Evolutionary conservation across 2,797 vertebrate genomes (phyloP).

Genomic region (Argya squamiceps): DNA sequence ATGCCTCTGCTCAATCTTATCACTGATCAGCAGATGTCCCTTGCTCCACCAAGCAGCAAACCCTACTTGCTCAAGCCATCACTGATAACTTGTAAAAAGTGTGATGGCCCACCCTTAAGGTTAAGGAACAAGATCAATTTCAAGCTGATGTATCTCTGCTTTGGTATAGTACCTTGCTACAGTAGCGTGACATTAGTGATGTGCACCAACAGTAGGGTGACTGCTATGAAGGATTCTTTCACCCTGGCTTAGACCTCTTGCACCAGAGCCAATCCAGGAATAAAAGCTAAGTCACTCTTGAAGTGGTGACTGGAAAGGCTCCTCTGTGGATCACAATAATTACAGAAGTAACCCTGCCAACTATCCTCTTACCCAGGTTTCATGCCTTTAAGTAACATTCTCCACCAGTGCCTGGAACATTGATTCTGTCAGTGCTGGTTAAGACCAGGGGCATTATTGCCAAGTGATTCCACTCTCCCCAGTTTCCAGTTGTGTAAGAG

Average conservation of each 20-base stretch:
- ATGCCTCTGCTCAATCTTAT: not conserved
- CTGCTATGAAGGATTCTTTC: not conserved
- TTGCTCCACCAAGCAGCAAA: not conserved
- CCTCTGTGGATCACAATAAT: not conserved
- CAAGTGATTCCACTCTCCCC: not conserved
- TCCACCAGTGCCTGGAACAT: not conserved
- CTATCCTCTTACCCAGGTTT: not conserved
- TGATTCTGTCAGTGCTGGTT: not conserved
- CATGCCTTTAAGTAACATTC: not conserved
- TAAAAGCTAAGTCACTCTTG: not conserved
- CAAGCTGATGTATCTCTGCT: not conserved
- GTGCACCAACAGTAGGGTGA: not conserved
- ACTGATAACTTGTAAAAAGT: not conserved
- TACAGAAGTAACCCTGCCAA: not conserved
- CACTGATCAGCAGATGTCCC: not conserved
- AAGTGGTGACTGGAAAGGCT: not conserved
- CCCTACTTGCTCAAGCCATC: not conserved
- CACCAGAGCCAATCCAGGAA: not conserved
- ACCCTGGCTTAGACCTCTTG: not conserved
- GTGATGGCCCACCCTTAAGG: not conserved
- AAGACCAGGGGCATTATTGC: not conserved
- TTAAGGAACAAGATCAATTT: not conserved
- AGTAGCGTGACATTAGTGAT: not conserved
- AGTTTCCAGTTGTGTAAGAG: not conserved
- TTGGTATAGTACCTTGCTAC: not conserved